Evolutionary conservation across 2,113 vertebrate genomes (phyloP), one percentile per base, ranked within the genome.

Genomic region (Panurus biarmicus): DNA sequence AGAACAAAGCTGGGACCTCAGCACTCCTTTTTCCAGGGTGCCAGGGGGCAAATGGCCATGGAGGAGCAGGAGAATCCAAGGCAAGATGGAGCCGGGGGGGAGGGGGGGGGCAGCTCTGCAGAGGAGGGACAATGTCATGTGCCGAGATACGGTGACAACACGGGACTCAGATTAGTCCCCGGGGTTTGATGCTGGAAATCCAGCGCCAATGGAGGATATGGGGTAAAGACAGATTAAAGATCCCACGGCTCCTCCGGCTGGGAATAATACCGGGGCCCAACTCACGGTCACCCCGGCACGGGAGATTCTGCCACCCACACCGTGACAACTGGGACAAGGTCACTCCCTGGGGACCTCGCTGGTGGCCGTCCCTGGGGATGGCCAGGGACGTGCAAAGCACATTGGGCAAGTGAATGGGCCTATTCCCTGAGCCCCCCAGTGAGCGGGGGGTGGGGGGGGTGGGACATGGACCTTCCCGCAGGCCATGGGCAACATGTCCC

Each of bases 151-250:
- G 10, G 36, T 4, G 33, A 42, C 76, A 81, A 14, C 31, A 4
- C 29, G 11, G 31, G 81, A 47, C 83, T 88, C n/a, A 2, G 92
- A 75, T 94, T 70, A 94, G 66, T 8, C 58, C 70, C 45, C 10
- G 4, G 66, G 10, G 23, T 42, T 76, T 64, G 87, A 83, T 75
- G 91, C 71, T 64, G 54, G 81, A 10, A 69, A 89, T 78, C 16
- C 74, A 26, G 74, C 8, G 12, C 53, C 5, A 44, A 51, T 56
- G 26, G 19, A 28, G 87, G 76, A 85, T 84, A 79, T n/a, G 40
- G 72, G 62, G 89, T 77, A 82, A 87, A 94, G 25, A 33, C 23
- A 45, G 93, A 95, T 97, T 95, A 93, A 71, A 80, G 62, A 95
- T 90, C 85, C 75, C 66, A 61, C 2, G 9, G 45, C 84, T 90